Conservation (phyloP, 2,113 vertebrate genomes). For the Acrocephalus kingi region DNA sequence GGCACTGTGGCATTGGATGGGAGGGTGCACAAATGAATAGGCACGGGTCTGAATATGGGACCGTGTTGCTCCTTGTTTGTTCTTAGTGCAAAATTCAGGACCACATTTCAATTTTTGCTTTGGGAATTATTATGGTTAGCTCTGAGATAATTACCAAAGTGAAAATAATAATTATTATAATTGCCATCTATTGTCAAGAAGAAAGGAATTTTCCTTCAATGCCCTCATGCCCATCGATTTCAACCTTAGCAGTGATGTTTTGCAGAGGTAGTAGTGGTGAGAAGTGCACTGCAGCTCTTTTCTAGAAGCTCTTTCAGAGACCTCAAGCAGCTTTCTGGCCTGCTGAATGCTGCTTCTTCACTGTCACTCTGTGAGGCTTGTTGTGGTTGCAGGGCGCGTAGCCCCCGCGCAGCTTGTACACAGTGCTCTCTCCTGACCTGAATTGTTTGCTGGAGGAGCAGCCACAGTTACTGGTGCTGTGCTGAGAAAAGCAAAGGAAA, state of each 20-base stretch:
- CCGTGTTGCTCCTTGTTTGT: neutral
- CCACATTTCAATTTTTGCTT: neutral
- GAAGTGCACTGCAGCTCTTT: neutral
- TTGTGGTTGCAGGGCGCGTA: neutral
- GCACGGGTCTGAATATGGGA: neutral
- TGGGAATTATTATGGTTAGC: neutral
- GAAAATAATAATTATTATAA: neutral
- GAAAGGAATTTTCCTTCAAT: neutral
- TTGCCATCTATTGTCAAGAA: neutral
- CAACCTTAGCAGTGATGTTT: neutral
- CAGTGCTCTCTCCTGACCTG: neutral
- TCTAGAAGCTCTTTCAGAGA: neutral
- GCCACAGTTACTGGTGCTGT: fast-evolving
- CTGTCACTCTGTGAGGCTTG: neutral
- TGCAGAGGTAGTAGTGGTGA: neutral
- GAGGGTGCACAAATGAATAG: neutral
- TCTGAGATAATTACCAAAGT: neutral
- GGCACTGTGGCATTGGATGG: neutral
- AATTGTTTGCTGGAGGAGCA: neutral
- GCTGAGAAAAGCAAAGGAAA: conserved; percentile 28
- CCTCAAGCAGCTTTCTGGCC: neutral
- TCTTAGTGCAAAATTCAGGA: neutral
- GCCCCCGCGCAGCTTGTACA: neutral
- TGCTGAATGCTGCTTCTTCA: neutral
- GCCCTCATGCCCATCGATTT: neutral